These are phyloP conservation scores for Mizuhopecten yessoensis DNA, from an alignment of 1,140 invertebrate species.

Conservation along the genomic window DNA sequence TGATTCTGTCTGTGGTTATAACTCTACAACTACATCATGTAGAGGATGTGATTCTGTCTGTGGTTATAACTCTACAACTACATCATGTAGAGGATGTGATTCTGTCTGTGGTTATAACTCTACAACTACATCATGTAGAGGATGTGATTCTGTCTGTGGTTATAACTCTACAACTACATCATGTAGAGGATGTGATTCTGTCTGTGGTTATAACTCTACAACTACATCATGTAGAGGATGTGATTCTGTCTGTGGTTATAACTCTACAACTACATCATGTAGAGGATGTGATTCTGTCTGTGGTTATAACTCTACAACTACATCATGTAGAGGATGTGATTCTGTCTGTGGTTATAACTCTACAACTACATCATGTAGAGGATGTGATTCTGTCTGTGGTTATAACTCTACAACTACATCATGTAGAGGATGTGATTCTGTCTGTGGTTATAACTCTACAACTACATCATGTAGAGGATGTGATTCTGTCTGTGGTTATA, in stretches of 20 bases:
- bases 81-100: background rate
- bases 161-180: no score
- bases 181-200: no score
- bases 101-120: background rate
- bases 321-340: background rate
- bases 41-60: background rate
- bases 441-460: background rate
- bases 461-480: background rate
- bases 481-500: no score
- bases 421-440: background rate
- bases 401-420: background rate
- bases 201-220: background rate
- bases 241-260: background rate
- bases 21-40: background rate
- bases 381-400: no score
- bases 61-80: background rate
- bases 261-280: no score
- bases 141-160: background rate
- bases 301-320: background rate
- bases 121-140: background rate
- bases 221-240: background rate
- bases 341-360: background rate
- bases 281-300: no score
- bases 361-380: no score
- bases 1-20: background rate